These are phyloP conservation scores for Branchipolynoe longqiensis DNA, from an alignment of 2,888 invertebrate genomes.

Conservation along the genomic window DNA sequence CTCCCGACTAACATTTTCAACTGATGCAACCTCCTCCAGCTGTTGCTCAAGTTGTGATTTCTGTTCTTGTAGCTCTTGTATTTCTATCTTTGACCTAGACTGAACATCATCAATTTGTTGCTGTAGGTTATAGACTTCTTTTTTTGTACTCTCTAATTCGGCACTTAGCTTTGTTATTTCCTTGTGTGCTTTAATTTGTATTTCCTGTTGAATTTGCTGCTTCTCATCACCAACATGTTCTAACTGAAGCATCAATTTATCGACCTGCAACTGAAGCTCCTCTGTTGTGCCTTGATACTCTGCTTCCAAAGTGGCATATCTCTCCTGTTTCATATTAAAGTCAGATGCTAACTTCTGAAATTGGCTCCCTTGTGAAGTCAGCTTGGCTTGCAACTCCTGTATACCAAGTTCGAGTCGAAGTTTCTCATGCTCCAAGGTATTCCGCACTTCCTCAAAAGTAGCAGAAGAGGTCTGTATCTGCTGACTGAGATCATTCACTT, in stretches of 20 bases:
- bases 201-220: not conserved
- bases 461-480: slow-evolving; percentile 7
- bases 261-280: slow-evolving; percentile 63
- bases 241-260: slow-evolving; percentile 59
- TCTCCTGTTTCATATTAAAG: slow-evolving; percentile 37
- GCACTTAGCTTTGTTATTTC: not conserved
- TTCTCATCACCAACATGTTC: slow-evolving; percentile 52
- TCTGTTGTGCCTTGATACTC: slow-evolving; percentile 65
- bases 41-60: slow-evolving; percentile 49
- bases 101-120: not conserved
- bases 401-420: slow-evolving; percentile 48
- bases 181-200: slow-evolving; percentile 23
- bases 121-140: not conserved
- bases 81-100: not conserved
- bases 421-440: slow-evolving; percentile 59
- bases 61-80: not conserved
- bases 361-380: slow-evolving; percentile 33
- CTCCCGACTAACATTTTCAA: not conserved
- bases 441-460: slow-evolving; percentile 31
- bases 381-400: slow-evolving; percentile 54
- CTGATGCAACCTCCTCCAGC: slow-evolving; percentile 48
- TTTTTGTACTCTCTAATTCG: slow-evolving; percentile 3
- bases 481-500: slow-evolving; percentile 60
- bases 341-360: slow-evolving; percentile 48
- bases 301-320: slow-evolving; percentile 62